Percentiles rank a stretch among this genome's conserved stretches.
Evolutionary conservation across 2,888 invertebrate genomes (phyloP).

Genomic region (Parnassius orleans): DNA sequence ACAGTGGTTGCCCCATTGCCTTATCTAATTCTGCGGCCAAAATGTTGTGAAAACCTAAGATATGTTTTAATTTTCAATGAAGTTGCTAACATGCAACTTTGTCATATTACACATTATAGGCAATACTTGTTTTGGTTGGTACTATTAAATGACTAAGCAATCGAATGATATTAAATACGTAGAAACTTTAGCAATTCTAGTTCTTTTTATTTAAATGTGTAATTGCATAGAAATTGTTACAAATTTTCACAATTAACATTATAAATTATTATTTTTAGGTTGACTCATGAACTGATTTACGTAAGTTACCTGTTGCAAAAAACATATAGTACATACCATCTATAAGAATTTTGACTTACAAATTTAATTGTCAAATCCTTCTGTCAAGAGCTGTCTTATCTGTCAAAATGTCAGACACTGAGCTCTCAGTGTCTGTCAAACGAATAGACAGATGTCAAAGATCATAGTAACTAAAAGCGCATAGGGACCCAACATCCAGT

Average conservation of each 20-base stretch:
- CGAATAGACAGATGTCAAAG: background rate
- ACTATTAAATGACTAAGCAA: background rate
- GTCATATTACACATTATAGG: background rate
- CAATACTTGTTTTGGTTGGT: background rate
- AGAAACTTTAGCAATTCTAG: background rate
- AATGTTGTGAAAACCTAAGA: background rate
- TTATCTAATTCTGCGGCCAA: background rate
- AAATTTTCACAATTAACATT: too few relatives aligned
- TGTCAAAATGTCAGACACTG: constrained; percentile 11
- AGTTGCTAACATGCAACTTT: background rate
- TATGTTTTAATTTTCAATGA: background rate
- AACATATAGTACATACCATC: too few relatives aligned
- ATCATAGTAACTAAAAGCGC: constrained; percentile 78
- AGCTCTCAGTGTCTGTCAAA: constrained; percentile 7
- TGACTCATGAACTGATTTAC: too few relatives aligned
- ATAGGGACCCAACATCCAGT: constrained; percentile 91
- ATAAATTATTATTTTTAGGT: too few relatives aligned
- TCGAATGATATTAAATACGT: background rate
- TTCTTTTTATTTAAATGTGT: background rate
- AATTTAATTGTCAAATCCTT: constrained; percentile 1
- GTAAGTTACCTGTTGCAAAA: too few relatives aligned
- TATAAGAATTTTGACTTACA: too few relatives aligned
- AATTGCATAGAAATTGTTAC: background rate
- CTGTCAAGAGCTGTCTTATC: constrained; percentile 18
- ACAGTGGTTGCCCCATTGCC: too few relatives aligned